phyloP scores from a whole-genome alignment of 2,888 invertebrate species.

The Deladenus siricidicola region DNA sequence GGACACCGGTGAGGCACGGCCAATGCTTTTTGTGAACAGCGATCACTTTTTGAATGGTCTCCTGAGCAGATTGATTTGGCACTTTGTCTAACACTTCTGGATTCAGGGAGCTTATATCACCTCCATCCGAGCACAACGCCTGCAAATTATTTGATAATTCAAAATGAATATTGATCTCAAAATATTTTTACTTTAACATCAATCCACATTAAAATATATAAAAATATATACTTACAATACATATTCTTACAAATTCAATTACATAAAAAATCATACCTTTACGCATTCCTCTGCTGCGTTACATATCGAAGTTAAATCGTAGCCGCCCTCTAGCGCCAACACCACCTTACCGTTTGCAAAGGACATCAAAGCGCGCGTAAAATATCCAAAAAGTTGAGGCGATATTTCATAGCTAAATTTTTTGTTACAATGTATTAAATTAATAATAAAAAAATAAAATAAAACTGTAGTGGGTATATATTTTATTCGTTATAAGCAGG shows the following conservation, averaged over 20 bases:
- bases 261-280: conserved; percentile 61
- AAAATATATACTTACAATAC: too few relatives aligned
- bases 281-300: conserved; percentile 95
- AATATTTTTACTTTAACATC: too few relatives aligned
- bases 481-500: conserved; percentile 3
- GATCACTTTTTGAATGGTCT: conserved; percentile 53
- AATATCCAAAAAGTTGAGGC: conserved; percentile 72
- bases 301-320: conserved; percentile 89
- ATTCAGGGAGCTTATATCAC: conserved; percentile 31
- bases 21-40: conserved; percentile 51
- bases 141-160: conserved; percentile 9
- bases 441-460: conserved; percentile 8
- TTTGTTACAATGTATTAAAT: background rate
- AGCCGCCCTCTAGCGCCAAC: conserved; percentile 60
- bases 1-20: conserved; percentile 43
- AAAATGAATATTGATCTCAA: too few relatives aligned
- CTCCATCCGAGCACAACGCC: conserved; percentile 31
- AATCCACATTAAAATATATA: too few relatives aligned
- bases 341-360: conserved; percentile 61
- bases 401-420: conserved; percentile 72
- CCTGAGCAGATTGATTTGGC: conserved; percentile 37
- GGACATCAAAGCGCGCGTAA: conserved; percentile 83
- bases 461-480: background rate
- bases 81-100: conserved; percentile 34
- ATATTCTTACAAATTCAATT: too few relatives aligned